These are phyloP conservation scores for Ephestia elutella DNA, from an alignment of 1,140 invertebrate genomes.

Conservation along the genomic window DNA sequence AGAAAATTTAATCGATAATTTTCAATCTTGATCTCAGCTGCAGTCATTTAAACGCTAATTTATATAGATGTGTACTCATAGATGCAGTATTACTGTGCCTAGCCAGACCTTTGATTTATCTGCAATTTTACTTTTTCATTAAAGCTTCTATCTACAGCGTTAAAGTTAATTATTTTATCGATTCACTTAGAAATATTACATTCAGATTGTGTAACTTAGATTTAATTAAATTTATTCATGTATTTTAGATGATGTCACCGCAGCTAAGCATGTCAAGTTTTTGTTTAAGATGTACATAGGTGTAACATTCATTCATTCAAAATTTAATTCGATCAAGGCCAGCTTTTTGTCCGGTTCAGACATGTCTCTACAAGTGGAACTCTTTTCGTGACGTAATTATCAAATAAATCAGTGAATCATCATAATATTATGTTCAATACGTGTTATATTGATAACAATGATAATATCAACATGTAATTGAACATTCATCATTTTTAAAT, in stretches of 20 bases:
- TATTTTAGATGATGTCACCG: conserved; percentile 1
- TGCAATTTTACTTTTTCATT: too few species aligned
- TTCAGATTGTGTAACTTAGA: background rate
- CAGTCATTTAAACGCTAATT: too few species aligned
- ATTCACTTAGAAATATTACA: too few species aligned
- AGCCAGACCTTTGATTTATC: too few species aligned
- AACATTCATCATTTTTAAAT: too few species aligned
- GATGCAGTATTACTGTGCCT: too few species aligned
- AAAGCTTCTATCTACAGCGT: too few species aligned
- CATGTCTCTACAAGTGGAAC: background rate
- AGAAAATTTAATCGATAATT: too few species aligned
- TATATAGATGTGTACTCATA: too few species aligned
- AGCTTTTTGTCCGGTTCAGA: background rate
- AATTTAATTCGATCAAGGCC: conserved; percentile 5
- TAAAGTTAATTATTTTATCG: too few species aligned
- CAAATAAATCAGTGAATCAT: background rate
- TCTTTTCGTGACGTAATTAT: conserved; percentile 4
- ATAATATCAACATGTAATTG: conserved; percentile 2
- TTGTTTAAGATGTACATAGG: conserved; percentile 1
- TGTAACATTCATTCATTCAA: conserved; percentile 1
- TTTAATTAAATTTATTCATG: background rate
- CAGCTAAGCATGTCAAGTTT: background rate
- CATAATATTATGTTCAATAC: too few species aligned
- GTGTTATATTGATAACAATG: background rate
- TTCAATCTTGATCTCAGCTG: too few species aligned